phyloP scores from a whole-genome alignment of 2,888 invertebrate genomes.

The Molorchus minor region DNA sequence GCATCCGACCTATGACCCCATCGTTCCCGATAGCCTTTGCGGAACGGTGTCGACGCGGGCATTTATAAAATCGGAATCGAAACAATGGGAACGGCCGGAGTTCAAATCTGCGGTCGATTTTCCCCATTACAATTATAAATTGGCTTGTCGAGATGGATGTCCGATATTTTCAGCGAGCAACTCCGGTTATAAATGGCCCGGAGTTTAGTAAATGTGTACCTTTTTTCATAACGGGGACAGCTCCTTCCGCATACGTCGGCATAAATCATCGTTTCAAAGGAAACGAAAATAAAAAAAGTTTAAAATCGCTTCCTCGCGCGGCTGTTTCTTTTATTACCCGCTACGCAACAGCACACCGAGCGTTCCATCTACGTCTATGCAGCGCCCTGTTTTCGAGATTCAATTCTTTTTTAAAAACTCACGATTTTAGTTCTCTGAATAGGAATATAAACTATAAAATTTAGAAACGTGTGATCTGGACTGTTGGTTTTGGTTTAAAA shows the following conservation, averaged over 20 bases:
- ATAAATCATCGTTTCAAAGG: slow-evolving; percentile 1
- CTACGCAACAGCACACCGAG: too few relatives aligned
- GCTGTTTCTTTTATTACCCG: too few relatives aligned
- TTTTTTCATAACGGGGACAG: slow-evolving; percentile 18
- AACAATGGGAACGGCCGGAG: slow-evolving; percentile 41
- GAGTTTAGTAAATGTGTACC: slow-evolving; percentile 33
- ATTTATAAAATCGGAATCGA: slow-evolving; percentile 44
- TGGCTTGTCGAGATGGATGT: slow-evolving; percentile 36
- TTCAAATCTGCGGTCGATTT: slow-evolving; percentile 40
- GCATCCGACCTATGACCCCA: slow-evolving; percentile 29
- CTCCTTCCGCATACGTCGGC: slow-evolving; percentile 8
- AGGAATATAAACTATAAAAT: too few relatives aligned
- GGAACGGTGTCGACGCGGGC: slow-evolving; percentile 38
- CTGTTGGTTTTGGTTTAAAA: too few relatives aligned
- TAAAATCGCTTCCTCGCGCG: too few relatives aligned
- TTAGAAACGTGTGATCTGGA: too few relatives aligned
- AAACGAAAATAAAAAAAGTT: too few relatives aligned
- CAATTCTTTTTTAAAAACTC: too few relatives aligned
- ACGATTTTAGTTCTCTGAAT: too few relatives aligned
- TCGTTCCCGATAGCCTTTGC: slow-evolving; percentile 23
- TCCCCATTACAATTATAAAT: slow-evolving; percentile 45
- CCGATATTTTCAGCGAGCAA: slow-evolving; percentile 35
- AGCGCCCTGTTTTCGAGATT: too few relatives aligned
- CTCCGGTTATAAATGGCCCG: slow-evolving; percentile 34
- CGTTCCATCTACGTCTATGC: too few relatives aligned